These are phyloP conservation scores for Argentina silus DNA, from an alignment of 2,797 vertebrate genomes.

Conservation along the genomic window DNA sequence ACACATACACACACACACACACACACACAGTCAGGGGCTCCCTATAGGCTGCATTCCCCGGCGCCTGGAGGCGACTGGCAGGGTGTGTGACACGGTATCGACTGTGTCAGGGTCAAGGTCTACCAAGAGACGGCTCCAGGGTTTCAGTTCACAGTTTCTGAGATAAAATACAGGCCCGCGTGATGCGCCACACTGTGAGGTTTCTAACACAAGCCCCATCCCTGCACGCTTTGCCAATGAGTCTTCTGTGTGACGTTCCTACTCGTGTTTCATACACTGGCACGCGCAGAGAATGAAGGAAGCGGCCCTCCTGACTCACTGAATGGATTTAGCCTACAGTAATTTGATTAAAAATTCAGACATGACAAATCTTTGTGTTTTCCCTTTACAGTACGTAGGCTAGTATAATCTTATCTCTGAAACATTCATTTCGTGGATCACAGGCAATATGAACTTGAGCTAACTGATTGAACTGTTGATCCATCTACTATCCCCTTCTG, in stretches of 20 bases:
- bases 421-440: not conserved
- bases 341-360: conserved; percentile 21
- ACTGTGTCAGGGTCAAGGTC: conserved; percentile 31
- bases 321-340: not conserved
- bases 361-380: not conserved
- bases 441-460: not conserved
- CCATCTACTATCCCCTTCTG: not conserved
- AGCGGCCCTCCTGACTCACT: conserved; percentile 17
- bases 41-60: not conserved
- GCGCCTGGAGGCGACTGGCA: conserved; percentile 37
- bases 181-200: conserved; percentile 49
- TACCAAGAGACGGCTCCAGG: conserved; percentile 46
- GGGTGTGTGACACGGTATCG: conserved; percentile 33
- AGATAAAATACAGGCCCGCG: conserved; percentile 38
- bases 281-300: conserved; percentile 14
- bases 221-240: conserved; percentile 30
- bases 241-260: conserved; percentile 15
- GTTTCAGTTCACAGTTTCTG: conserved; percentile 46
- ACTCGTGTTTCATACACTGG: conserved; percentile 20
- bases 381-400: not conserved
- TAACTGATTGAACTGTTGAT: not conserved
- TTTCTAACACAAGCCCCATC: conserved; percentile 45
- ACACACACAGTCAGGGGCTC: conserved; percentile 8
- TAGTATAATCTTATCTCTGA: not conserved
- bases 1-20: conserved; percentile 16